Conservation (phyloP, 2,797 vertebrate genomes). For the Darevskia mixta region DNA sequence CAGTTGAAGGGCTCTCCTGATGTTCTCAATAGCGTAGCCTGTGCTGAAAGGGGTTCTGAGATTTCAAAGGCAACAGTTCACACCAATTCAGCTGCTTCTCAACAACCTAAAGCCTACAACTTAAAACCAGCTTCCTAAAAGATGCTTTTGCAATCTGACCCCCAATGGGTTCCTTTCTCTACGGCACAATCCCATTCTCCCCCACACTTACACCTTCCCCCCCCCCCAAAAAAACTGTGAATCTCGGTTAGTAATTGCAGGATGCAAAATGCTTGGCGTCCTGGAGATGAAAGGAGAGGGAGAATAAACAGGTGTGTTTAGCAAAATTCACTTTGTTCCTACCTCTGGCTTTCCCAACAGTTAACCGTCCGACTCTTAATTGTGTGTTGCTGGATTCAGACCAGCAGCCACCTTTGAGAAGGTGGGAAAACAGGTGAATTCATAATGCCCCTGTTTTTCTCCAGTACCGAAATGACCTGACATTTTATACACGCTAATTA, state of each 20-base stretch:
- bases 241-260: constrained; percentile 64
- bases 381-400: constrained; percentile 24
- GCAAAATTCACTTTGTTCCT: constrained; percentile 48
- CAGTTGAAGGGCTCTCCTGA: too few relatives aligned
- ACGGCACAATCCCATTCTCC: background rate
- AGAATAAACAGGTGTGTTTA: constrained; percentile 56
- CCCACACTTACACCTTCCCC: background rate
- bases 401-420: too few relatives aligned
- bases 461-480: background rate
- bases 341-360: constrained; percentile 59
- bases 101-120: background rate
- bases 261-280: constrained; percentile 50
- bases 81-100: background rate
- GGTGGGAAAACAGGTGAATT: background rate
- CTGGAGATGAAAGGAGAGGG: constrained; percentile 64
- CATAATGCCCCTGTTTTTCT: too few relatives aligned
- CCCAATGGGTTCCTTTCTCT: too few relatives aligned
- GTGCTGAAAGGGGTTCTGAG: too few relatives aligned
- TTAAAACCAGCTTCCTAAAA: background rate
- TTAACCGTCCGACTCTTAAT: constrained; percentile 50
- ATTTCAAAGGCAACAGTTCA: background rate
- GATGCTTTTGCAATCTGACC: too few relatives aligned
- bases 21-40: too few relatives aligned
- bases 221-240: constrained; percentile 25
- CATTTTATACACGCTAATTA: background rate